A percentile compares a stretch with the other conserved stretches of the same genome.
Evolutionary conservation across 2,797 vertebrate species (phyloP).

Genomic region (Phyllotis vaccarum): DNA sequence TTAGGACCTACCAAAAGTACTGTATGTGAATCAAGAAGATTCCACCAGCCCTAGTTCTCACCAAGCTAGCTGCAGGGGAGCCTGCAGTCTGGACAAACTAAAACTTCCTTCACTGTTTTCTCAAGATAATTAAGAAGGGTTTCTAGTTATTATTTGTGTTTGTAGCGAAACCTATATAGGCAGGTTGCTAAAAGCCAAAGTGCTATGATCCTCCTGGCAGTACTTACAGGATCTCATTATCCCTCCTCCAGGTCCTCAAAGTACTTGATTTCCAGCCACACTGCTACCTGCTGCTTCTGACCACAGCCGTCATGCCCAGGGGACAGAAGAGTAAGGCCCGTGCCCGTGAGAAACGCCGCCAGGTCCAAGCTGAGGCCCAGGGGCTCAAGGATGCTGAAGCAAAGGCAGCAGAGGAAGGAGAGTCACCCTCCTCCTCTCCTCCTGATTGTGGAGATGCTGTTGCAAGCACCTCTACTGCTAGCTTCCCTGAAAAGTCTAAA

Average conservation of each 20-base stretch:
- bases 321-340: slow-evolving; percentile 60
- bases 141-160: background rate
- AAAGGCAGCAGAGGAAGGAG: background rate
- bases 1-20: background rate
- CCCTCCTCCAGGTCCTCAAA: background rate
- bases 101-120: background rate
- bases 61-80: background rate
- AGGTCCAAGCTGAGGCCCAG: background rate
- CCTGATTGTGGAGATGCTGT: background rate
- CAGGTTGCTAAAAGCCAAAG: background rate
- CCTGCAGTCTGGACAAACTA: background rate
- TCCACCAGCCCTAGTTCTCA: background rate
- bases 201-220: background rate
- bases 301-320: slow-evolving; percentile 38
- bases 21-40: background rate
- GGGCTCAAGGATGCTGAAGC: background rate
- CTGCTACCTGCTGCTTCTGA: background rate
- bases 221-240: background rate
- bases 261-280: background rate
- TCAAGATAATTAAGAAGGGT: background rate
- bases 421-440: background rate
- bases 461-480: background rate
- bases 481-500: background rate
- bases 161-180: background rate
- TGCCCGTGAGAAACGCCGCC: slow-evolving; percentile 11